These are phyloP conservation scores for Orchestia grillus DNA, from an alignment of 1,140 invertebrate genomes.

Conservation along the genomic window DNA sequence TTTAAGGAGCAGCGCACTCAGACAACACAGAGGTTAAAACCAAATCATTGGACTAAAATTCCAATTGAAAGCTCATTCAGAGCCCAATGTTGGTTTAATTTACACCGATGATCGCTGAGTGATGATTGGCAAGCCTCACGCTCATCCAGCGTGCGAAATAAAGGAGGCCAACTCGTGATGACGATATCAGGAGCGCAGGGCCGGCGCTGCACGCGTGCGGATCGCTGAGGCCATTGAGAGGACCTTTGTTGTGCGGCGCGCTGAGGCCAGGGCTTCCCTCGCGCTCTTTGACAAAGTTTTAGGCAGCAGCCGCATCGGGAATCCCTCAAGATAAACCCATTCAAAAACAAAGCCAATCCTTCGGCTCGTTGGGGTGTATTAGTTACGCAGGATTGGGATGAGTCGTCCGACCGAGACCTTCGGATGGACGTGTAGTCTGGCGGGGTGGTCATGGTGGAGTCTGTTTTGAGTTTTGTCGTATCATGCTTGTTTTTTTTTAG, in stretches of 20 bases:
- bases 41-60: background rate
- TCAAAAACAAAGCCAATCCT: conserved; percentile 43
- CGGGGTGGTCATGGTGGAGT: background rate
- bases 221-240: background rate
- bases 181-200: background rate
- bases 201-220: background rate
- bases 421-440: background rate
- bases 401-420: background rate
- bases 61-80: background rate
- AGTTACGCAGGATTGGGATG: background rate
- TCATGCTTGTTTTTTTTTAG: background rate
- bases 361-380: background rate
- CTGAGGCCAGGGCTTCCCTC: background rate
- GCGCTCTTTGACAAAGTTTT: background rate
- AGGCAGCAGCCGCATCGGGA: background rate
- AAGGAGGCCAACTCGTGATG: background rate
- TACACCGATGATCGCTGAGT: background rate
- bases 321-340: conserved; percentile 30
- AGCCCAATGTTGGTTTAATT: background rate
- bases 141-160: background rate
- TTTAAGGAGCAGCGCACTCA: no score
- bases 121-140: background rate
- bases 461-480: no score
- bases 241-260: background rate
- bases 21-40: no score